Evolutionary conservation across 2,797 vertebrate species (phyloP).

Genomic region (Oreochromis mossambicus): DNA sequence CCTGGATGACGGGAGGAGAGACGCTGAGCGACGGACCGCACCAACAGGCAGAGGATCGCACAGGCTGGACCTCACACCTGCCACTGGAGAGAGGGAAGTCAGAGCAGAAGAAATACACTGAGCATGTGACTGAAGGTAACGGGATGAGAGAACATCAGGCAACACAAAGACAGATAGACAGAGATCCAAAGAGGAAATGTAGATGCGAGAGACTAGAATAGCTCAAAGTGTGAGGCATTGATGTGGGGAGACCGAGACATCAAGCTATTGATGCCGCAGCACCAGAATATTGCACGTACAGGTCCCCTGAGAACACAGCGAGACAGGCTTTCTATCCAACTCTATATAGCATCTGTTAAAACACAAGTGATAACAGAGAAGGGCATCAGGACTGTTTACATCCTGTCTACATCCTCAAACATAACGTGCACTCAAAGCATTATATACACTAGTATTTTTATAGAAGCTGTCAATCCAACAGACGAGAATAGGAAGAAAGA

Average conservation of each 20-base stretch:
- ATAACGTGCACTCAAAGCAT: background rate
- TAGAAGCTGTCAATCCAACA: background rate
- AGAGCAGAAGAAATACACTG: background rate
- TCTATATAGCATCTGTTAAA: background rate
- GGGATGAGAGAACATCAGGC: background rate
- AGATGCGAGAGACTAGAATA: background rate
- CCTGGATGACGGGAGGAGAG: constrained; percentile 73
- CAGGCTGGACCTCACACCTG: constrained; percentile 53
- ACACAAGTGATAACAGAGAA: background rate
- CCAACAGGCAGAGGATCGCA: constrained; percentile 71
- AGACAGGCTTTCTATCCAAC: background rate
- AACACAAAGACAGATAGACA: constrained; percentile 1
- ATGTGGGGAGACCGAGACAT: background rate
- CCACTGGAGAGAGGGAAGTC: constrained; percentile 25
- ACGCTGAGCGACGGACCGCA: constrained; percentile 66
- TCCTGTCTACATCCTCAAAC: background rate
- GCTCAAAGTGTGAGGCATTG: background rate
- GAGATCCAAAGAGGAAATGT: background rate
- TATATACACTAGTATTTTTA: background rate
- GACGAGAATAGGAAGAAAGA: background rate
- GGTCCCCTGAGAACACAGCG: background rate
- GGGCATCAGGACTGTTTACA: background rate
- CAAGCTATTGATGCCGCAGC: background rate
- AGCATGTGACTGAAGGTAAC: background rate
- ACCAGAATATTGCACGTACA: background rate